A percentile compares a stretch with the other conserved stretches of the same genome.
phyloP scores from a whole-genome alignment of 2,113 vertebrate genomes.

The Tetrax tetrax region DNA sequence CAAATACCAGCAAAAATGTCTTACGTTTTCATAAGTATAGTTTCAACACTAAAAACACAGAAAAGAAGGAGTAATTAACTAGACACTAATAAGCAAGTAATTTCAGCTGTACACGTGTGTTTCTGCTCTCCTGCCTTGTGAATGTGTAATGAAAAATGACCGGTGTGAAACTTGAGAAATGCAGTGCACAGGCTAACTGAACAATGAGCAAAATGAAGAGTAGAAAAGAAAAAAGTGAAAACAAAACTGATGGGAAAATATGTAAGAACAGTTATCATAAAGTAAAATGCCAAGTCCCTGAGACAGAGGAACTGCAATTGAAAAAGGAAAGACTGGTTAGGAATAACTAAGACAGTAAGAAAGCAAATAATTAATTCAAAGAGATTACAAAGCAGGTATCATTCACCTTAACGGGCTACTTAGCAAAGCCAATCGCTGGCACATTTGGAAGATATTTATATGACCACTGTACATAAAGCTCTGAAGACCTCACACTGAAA shows the following conservation, averaged over 20 bases:
- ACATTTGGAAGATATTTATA: background rate
- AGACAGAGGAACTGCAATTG: conserved; percentile 89
- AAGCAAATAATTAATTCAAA: background rate
- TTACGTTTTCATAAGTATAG: conserved; percentile 90
- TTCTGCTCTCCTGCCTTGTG: background rate
- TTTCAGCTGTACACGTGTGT: background rate
- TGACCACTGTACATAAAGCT: background rate
- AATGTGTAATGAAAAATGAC: background rate
- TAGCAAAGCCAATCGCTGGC: background rate
- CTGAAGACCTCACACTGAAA: background rate
- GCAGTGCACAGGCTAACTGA: background rate
- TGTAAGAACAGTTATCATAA: conserved; percentile 95
- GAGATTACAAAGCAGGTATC: background rate
- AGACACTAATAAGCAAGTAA: background rate
- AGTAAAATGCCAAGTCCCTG: conserved; percentile 97
- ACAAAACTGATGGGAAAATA: conserved; percentile 76
- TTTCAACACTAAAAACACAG: conserved; percentile 87
- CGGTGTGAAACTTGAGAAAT: conserved; percentile 14
- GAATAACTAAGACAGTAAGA: background rate
- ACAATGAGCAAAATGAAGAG: conserved; percentile 7
- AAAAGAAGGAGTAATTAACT: conserved; percentile 67
- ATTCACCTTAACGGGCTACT: background rate
- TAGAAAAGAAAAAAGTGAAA: background rate
- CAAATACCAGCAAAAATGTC: conserved; percentile 70
- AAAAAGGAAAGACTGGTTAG: conserved; percentile 74